Conservation (phyloP, 2,797 vertebrate species). For the Pseudochirops corinnae region DNA sequence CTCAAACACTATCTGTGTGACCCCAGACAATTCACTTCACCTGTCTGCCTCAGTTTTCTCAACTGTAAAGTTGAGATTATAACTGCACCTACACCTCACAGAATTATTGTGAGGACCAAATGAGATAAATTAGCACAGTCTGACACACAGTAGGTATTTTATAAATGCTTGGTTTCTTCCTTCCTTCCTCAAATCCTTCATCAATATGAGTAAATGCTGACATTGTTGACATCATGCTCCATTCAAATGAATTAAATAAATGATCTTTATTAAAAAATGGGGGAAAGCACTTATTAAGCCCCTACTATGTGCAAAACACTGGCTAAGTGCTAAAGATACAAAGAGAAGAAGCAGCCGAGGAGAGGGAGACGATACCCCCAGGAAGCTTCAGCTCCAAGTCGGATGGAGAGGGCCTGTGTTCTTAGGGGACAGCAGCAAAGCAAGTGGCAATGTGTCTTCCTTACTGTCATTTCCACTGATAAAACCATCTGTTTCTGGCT, state of each 20-base stretch:
- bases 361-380: background rate
- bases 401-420: background rate
- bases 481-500: background rate
- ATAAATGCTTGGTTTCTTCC: background rate
- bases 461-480: background rate
- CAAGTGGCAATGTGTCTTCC: background rate
- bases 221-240: background rate
- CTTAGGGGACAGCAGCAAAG: background rate
- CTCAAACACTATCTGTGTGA: no score
- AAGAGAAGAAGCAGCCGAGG: background rate
- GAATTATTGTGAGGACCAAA: background rate
- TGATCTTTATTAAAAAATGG: background rate
- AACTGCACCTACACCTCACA: background rate
- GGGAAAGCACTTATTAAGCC: background rate
- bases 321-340: background rate
- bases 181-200: background rate
- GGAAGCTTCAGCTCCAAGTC: background rate
- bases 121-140: background rate
- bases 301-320: background rate
- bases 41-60: background rate
- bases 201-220: background rate
- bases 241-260: background rate
- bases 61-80: background rate
- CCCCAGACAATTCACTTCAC: background rate
- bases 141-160: background rate